Conservation (phyloP, 2,797 vertebrate genomes). For the Masticophis lateralis region DNA sequence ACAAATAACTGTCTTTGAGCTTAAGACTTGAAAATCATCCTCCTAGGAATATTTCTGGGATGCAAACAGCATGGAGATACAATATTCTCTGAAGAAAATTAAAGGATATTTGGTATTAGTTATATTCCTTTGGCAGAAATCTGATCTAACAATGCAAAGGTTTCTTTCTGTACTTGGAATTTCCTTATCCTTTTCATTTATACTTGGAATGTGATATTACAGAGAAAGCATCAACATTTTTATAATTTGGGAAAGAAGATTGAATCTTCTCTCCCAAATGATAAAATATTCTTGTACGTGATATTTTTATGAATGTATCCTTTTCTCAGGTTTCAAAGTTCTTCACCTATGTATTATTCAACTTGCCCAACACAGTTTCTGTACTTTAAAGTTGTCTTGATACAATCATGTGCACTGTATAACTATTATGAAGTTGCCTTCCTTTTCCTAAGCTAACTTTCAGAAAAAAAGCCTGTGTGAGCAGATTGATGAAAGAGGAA, state of each 20-base stretch:
- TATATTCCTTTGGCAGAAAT: not conserved
- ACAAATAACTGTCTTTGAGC: not conserved
- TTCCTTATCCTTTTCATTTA: not conserved
- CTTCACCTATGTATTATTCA: not conserved
- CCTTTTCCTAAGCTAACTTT: not conserved
- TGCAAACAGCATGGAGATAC: conserved; percentile 65
- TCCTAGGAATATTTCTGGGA: conserved; percentile 67
- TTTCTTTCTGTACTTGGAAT: not conserved
- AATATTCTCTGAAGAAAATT: conserved; percentile 68
- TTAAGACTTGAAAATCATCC: not conserved
- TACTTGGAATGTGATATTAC: conserved; percentile 6
- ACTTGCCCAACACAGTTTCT: not conserved
- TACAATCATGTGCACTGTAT: no score
- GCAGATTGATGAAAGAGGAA: not conserved
- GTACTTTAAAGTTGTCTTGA: not conserved
- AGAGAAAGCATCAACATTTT: not conserved
- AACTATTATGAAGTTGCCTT: not conserved
- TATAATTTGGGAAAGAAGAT: not conserved
- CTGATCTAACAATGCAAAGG: not conserved
- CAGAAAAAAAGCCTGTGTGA: not conserved
- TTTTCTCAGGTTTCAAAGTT: not conserved
- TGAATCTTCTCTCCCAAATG: not conserved
- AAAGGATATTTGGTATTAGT: conserved; percentile 6
- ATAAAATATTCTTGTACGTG: not conserved
- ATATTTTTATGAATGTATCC: not conserved